Conservation (phyloP, 2,888 invertebrate species). For the Drosophila kanekoi region DNA sequence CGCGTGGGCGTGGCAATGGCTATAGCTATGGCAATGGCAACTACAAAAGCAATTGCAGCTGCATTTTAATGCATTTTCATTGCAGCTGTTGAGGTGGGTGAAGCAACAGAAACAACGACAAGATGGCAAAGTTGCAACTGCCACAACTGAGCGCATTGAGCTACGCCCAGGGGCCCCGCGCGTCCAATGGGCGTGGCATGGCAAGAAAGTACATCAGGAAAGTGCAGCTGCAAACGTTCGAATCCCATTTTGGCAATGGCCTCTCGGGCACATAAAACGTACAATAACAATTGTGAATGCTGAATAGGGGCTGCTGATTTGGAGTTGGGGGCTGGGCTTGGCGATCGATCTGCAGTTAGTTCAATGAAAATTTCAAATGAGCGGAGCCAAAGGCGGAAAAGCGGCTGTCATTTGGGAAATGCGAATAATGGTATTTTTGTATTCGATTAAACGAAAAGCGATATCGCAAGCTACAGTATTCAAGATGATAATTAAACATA, state of each 20-base stretch:
- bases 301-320: not conserved
- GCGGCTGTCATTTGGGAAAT: conserved; percentile 34
- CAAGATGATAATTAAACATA: conserved; percentile 1
- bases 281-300: conserved; percentile 16
- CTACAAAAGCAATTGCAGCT: conserved; percentile 60
- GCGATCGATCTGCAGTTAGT: conserved; percentile 28
- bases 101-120: conserved; percentile 28
- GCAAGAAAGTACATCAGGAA: conserved; percentile 33
- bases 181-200: conserved; percentile 27
- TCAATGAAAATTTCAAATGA: conserved; percentile 60
- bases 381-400: conserved; percentile 5
- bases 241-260: conserved; percentile 55
- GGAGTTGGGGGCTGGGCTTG: not conserved
- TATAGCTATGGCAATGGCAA: conserved; percentile 31
- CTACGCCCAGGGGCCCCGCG: conserved; percentile 23
- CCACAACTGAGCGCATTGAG: conserved; percentile 11
- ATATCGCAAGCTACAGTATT: conserved; percentile 28
- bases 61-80: conserved; percentile 75
- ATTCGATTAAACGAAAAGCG: conserved; percentile 17
- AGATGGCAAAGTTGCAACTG: conserved; percentile 26
- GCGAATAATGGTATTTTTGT: conserved; percentile 45
- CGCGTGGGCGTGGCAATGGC: conserved; percentile 5
- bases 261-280: conserved; percentile 22
- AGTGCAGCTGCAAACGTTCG: conserved; percentile 26
- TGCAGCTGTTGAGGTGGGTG: conserved; percentile 39